A percentile compares a stretch with the other conserved stretches of the same genome.
These are phyloP conservation scores for Hypomesus transpacificus DNA, from an alignment of 2,113 vertebrate genomes.

Conservation along the genomic window DNA sequence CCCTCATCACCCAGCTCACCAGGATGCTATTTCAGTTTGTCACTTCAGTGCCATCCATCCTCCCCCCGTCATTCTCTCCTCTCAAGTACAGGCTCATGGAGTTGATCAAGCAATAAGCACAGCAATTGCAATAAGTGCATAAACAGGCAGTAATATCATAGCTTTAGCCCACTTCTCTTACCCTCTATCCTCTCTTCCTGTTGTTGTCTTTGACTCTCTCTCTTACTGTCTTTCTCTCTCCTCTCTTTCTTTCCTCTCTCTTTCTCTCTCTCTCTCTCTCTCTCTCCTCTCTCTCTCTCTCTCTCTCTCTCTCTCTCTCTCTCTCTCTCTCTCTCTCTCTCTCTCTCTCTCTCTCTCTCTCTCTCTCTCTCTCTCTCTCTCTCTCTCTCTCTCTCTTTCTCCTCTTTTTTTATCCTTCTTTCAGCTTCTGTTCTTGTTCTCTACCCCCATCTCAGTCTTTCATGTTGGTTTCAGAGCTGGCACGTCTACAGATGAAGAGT, in stretches of 20 bases:
- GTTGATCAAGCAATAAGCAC: conserved; percentile 58
- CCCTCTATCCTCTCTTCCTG: conserved; percentile 18
- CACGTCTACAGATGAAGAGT: conserved; percentile 58
- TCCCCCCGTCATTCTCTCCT: conserved; percentile 28
- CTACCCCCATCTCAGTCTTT: conserved; percentile 37
- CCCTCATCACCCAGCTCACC: conserved; percentile 4
- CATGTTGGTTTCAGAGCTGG: conserved; percentile 62
- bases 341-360: conserved; percentile 8
- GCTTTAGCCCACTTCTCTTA: conserved; percentile 10
- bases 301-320: not conserved
- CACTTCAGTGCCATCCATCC: conserved; percentile 45
- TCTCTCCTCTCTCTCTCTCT: conserved; percentile 26
- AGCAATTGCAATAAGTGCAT: conserved; percentile 50
- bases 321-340: not conserved
- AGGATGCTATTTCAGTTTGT: conserved; percentile 6
- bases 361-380: conserved; percentile 16
- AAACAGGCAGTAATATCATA: conserved; percentile 46
- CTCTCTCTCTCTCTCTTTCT: not conserved
- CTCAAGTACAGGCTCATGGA: conserved; percentile 33
- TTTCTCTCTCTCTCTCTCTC: not conserved
- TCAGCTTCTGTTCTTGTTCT: conserved; percentile 40
- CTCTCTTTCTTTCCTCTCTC: not conserved
- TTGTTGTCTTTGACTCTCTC: not conserved
- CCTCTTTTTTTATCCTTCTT: not conserved
- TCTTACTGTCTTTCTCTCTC: not conserved